A percentile compares a stretch with the other conserved stretches of the same genome.
Conservation (phyloP, 1,140 invertebrate species). For the Pemphigus obesinymphae region DNA sequence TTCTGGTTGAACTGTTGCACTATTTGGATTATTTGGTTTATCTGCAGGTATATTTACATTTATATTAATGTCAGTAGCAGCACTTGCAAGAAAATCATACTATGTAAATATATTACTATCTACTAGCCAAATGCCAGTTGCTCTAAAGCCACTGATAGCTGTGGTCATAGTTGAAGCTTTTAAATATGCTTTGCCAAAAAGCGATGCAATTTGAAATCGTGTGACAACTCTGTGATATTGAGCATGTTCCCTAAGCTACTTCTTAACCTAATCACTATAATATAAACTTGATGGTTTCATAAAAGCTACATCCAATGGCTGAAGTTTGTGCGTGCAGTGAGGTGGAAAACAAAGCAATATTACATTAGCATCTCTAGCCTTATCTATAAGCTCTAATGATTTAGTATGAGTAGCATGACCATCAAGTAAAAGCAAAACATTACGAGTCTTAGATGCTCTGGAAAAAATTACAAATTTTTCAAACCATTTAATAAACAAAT, state of each 20-base stretch:
- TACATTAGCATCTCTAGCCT: constrained; percentile 24
- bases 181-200: constrained; percentile 49
- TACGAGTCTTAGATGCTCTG: constrained; percentile 38
- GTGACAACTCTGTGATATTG: constrained; percentile 46
- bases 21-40: neutral
- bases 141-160: neutral
- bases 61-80: neutral
- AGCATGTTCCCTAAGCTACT: constrained; percentile 48
- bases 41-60: neutral
- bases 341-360: constrained; percentile 45
- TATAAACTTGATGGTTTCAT: constrained; percentile 49
- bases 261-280: constrained; percentile 46
- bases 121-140: neutral
- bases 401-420: constrained; percentile 44
- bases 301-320: constrained; percentile 52
- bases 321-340: constrained; percentile 50
- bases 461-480: constrained; percentile 42
- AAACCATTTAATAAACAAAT: constrained; percentile 47
- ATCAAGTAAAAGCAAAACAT: constrained; percentile 42
- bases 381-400: constrained; percentile 40
- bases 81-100: neutral
- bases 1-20: neutral
- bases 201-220: constrained; percentile 47
- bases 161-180: constrained; percentile 47
- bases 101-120: neutral